Percentiles rank a stretch among this genome's conserved stretches.
phyloP scores from a whole-genome alignment of 2,113 vertebrate genomes.

The Stigmatopora nigra region DNA sequence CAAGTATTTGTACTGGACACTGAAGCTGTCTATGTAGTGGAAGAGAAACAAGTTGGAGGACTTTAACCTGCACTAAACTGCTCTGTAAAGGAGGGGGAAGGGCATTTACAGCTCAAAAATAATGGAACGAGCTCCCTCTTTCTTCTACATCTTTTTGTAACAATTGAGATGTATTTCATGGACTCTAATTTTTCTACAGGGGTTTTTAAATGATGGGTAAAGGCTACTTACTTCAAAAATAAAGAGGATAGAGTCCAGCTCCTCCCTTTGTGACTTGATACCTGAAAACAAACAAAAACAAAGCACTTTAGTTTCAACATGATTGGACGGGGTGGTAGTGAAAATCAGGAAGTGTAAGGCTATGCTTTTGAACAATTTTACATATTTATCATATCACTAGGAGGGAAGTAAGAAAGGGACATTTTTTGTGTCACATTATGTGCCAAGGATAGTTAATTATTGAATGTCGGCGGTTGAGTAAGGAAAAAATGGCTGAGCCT shows the following conservation, averaged over 20 bases:
- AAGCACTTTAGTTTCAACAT: constrained; percentile 24
- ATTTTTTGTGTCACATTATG: not conserved
- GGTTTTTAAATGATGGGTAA: not conserved
- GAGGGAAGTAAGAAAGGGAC: not conserved
- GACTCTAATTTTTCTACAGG: not conserved
- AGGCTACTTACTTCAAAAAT: constrained; percentile 93
- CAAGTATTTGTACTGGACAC: constrained; percentile 67
- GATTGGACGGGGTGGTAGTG: not conserved
- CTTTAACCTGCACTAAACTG: constrained; percentile 52
- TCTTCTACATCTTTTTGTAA: constrained; percentile 10
- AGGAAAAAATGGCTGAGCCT: constrained; percentile 30
- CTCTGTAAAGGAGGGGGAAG: constrained; percentile 29
- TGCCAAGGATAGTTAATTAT: constrained; percentile 11
- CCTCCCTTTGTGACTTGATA: constrained; percentile 98
- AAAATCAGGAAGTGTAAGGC: not conserved
- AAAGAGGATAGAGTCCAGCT: constrained; percentile 99
- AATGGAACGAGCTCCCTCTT: not conserved
- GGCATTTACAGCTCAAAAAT: constrained; percentile 11
- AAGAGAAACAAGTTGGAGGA: constrained; percentile 54
- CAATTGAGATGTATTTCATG: too few relatives aligned
- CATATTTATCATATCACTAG: not conserved
- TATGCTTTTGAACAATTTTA: not conserved
- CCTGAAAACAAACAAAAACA: constrained; percentile 71
- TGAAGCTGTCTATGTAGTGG: constrained; percentile 50
- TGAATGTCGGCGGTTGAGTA: constrained; percentile 5